Evolutionary conservation across 2,113 vertebrate genomes (phyloP).

Genomic region (Pycnonotus jocosus): DNA sequence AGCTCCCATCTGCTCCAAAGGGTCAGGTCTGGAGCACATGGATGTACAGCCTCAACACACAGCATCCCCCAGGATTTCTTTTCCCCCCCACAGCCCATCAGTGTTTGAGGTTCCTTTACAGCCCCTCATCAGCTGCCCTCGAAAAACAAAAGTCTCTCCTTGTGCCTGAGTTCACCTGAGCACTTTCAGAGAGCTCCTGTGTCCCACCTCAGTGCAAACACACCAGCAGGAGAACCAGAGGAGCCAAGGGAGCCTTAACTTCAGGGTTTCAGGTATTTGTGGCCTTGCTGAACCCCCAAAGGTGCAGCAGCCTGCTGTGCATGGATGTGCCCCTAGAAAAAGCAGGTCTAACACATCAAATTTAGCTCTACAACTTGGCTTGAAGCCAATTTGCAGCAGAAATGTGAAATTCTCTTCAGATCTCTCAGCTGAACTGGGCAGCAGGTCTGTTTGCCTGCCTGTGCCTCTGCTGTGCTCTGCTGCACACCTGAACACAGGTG

Average conservation of each 20-base stretch:
- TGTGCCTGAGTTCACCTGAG: background rate
- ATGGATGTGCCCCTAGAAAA: background rate
- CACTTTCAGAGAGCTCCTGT: background rate
- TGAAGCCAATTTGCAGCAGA: background rate
- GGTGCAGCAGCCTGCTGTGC: background rate
- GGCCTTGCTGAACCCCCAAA: background rate
- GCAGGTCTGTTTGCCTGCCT: background rate
- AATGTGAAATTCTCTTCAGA: background rate
- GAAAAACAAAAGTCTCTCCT: background rate
- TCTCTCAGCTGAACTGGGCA: background rate
- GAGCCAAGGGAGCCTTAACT: slow-evolving; percentile 7
- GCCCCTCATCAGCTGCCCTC: background rate
- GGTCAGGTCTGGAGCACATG: background rate
- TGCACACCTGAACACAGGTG: background rate
- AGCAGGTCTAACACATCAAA: background rate
- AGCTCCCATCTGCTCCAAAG: background rate
- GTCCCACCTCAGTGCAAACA: background rate
- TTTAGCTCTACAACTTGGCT: background rate
- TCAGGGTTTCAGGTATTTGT: background rate
- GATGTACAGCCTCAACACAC: background rate
- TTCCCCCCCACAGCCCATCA: background rate
- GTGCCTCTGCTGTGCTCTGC: background rate
- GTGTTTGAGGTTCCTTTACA: background rate
- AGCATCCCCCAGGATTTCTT: background rate
- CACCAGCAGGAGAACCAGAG: background rate